These are phyloP conservation scores for Entomobrya multifasciata DNA, from an alignment of 2,888 invertebrate genomes.

Conservation along the genomic window DNA sequence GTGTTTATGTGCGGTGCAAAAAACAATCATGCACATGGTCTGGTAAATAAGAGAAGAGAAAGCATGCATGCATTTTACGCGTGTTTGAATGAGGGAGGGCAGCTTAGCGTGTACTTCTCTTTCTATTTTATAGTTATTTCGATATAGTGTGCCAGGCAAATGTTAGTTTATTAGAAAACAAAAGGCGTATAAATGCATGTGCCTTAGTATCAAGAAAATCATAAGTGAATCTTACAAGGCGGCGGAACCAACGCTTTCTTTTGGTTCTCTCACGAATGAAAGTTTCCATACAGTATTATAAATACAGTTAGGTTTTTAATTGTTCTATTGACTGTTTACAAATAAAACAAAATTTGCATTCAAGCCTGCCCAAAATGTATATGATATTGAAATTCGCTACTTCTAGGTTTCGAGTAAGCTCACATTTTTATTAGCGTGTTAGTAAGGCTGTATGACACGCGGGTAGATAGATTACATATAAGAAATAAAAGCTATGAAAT, in stretches of 20 bases:
- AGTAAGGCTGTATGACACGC: conserved; percentile 13
- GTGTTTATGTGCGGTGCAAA: background rate
- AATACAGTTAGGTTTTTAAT: too few relatives aligned
- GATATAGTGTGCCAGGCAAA: too few relatives aligned
- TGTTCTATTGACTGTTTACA: too few relatives aligned
- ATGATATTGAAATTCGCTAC: conserved; percentile 5
- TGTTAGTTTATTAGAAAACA: too few relatives aligned
- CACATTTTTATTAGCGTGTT: background rate
- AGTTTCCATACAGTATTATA: too few relatives aligned
- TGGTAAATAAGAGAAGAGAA: conserved; percentile 15
- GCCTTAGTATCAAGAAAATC: too few relatives aligned
- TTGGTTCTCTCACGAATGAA: too few relatives aligned
- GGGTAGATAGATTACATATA: conserved; percentile 58
- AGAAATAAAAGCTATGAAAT: conserved; percentile 61
- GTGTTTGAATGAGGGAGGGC: conserved; percentile 32
- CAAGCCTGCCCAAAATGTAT: too few relatives aligned
- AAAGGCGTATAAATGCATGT: too few relatives aligned
- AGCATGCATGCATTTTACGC: conserved; percentile 47
- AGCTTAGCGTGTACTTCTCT: conserved; percentile 25
- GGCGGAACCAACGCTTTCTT: too few relatives aligned
- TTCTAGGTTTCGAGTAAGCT: background rate
- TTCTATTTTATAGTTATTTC: conserved; percentile 24
- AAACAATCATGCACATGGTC: conserved; percentile 34
- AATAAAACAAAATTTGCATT: too few relatives aligned
- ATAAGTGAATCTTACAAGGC: too few relatives aligned